Evolutionary conservation across 2,797 vertebrate genomes (phyloP).

Genomic region (Amazona finschi): DNA sequence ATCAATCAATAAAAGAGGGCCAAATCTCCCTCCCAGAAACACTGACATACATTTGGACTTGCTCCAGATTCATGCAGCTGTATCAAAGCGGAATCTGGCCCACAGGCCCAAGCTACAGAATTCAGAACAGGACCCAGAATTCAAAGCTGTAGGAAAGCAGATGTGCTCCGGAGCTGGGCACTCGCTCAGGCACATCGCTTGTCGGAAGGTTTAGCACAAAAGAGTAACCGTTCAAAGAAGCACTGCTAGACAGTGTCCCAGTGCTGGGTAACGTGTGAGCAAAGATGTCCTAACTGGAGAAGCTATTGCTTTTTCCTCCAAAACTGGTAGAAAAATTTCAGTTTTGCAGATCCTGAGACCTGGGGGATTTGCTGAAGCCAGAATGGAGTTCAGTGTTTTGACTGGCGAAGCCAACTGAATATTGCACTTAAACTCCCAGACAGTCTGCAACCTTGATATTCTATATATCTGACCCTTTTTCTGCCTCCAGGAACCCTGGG

Average conservation of each 20-base stretch:
- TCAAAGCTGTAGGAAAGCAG: background rate
- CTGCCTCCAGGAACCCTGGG: background rate
- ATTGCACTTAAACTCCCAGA: background rate
- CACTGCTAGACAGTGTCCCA: background rate
- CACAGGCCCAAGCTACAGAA: slow-evolving; percentile 11
- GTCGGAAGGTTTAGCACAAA: background rate
- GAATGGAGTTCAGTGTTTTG: background rate
- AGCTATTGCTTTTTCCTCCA: background rate
- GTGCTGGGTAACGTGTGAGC: accelerated
- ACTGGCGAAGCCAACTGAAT: background rate
- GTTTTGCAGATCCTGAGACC: background rate
- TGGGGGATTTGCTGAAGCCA: background rate
- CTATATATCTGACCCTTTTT: background rate
- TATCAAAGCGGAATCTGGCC: slow-evolving; percentile 7
- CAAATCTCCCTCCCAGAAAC: background rate
- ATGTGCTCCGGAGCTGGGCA: background rate
- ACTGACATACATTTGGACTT: background rate
- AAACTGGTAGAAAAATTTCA: background rate
- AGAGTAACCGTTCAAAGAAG: background rate
- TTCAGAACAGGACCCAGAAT: background rate
- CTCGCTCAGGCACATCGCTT: background rate
- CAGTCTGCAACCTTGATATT: background rate
- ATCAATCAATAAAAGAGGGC: background rate
- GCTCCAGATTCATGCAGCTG: slow-evolving; percentile 41
- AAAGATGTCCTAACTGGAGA: accelerated